Base-by-base conservation (phyloP, 2,797 vertebrate genomes). In the Podarcis siculus region DNA sequence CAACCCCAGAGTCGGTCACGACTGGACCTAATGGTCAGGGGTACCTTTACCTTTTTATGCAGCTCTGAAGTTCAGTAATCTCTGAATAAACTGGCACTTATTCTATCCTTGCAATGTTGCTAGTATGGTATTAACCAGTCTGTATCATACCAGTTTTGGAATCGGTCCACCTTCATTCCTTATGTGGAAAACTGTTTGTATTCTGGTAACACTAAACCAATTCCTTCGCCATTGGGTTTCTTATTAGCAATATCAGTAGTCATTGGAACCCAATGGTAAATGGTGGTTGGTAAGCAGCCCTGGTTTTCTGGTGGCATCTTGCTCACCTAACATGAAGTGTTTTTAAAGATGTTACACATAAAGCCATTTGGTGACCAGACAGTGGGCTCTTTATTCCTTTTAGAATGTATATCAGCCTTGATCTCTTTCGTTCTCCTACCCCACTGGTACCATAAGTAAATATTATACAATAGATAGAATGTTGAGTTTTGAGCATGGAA, bases 11-110 rank as follows among this genome's bases (percentile, higher is more conserved):
- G n/a, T n/a, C n/a, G n/a, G n/a, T n/a, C n/a, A n/a, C n/a, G n/a
- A n/a, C n/a, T n/a, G n/a, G n/a, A n/a, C n/a, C n/a, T n/a, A n/a
- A n/a, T n/a, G n/a, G n/a, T n/a, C n/a, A n/a, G n/a, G n/a, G n/a
- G n/a, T n/a, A n/a, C n/a, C n/a, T n/a, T n/a, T n/a, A n/a, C n/a
- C n/a, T n/a, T n/a, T n/a, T 77, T 90, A 55, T 90, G 0, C 0
- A 87, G 21, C 27, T 76, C 78, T 55, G 76, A 67, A 87, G 45
- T 30, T 92, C 39, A 49, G 83, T 61, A 25, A 86, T 15, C 79
- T 61, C 49, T 88, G 78, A 67, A 79, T 87, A 49, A 37, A 45
- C 49, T 64, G 27, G 37, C 12, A 19, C 69, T 73, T 30, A 17
- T 81, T 64, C 72, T 87, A 79, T 39, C 76, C 27, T 88, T 84